A percentile compares a stretch with the other conserved stretches of the same genome.
phyloP scores from a whole-genome alignment of 2,888 invertebrate genomes.

The Clostera curtula region DNA sequence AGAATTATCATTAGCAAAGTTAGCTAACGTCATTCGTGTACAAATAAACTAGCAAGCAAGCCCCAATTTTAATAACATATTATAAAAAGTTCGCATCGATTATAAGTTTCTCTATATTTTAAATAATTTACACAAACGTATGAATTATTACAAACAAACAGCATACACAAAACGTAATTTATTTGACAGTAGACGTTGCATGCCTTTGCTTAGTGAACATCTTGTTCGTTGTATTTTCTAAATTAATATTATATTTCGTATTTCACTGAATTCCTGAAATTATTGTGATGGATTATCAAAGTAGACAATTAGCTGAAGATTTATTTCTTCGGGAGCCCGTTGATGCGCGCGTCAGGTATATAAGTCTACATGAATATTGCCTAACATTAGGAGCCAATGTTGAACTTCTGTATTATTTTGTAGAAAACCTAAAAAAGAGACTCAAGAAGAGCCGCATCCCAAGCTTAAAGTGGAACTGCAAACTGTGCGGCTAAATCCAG shows the following conservation, averaged over 20 bases:
- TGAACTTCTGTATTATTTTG: constrained; percentile 11
- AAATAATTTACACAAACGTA: too few species aligned
- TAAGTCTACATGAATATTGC: constrained; percentile 11
- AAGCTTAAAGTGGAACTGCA: constrained; percentile 84
- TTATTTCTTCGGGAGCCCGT: constrained; percentile 77
- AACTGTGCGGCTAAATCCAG: constrained; percentile 78
- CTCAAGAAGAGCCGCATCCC: constrained; percentile 62
- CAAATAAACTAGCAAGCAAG: too few species aligned
- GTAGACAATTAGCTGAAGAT: constrained; percentile 76
- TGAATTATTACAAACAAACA: too few species aligned
- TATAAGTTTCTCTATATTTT: too few species aligned
- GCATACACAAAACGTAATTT: constrained; percentile 10
- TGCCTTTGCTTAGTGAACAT: constrained; percentile 17
- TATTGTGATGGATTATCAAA: constrained; percentile 71
- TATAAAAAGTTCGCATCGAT: too few species aligned
- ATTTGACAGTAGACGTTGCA: constrained; percentile 11
- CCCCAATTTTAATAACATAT: too few species aligned
- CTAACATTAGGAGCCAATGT: constrained; percentile 16
- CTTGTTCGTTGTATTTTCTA: constrained; percentile 14
- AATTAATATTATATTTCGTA: too few species aligned
- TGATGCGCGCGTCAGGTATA: constrained; percentile 76
- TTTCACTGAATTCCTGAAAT: too few species aligned
- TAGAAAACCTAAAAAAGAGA: constrained; percentile 59
- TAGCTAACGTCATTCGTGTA: too few species aligned
- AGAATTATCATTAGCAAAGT: too few species aligned